Percentiles rank a stretch among this genome's conserved stretches.
Evolutionary conservation across 2,888 invertebrate genomes (phyloP).

Genomic region (Melinopterus prodromus): DNA sequence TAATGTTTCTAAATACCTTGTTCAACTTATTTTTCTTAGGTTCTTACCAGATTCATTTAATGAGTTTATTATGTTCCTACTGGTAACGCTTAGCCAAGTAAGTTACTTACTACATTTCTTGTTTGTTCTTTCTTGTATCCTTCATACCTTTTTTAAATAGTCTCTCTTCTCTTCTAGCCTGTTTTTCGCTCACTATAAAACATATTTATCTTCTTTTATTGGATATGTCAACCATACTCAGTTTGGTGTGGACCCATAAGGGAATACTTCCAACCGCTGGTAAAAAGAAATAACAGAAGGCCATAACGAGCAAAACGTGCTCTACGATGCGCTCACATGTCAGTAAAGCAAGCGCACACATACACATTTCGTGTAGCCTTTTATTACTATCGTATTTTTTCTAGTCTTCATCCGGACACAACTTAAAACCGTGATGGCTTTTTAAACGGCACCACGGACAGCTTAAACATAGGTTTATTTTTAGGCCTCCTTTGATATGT

Average conservation of each 20-base stretch:
- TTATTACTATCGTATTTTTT: neutral
- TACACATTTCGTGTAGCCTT: neutral
- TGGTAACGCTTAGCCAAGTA: neutral
- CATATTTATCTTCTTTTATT: constrained; percentile 4
- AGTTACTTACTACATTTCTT: neutral
- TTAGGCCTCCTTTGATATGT: neutral
- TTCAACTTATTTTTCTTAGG: no score
- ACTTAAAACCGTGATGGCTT: neutral
- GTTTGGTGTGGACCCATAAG: neutral
- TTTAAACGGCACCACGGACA: neutral
- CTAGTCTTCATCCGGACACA: neutral
- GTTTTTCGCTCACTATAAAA: neutral
- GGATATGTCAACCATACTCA: neutral
- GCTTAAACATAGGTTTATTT: neutral
- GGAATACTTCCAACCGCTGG: neutral
- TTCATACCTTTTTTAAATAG: neutral
- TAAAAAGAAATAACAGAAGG: neutral
- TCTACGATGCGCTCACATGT: neutral
- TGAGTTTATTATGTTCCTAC: neutral
- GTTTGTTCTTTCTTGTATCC: neutral
- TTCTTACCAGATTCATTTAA: neutral
- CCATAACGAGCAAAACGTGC: neutral
- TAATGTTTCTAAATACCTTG: no score
- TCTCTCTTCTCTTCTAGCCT: neutral
- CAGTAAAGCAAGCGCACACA: neutral